Evolutionary conservation across 1,140 invertebrate species (phyloP), one percentile per base, ranked within the genome.

Genomic region (Marisa cornuarietis): DNA sequence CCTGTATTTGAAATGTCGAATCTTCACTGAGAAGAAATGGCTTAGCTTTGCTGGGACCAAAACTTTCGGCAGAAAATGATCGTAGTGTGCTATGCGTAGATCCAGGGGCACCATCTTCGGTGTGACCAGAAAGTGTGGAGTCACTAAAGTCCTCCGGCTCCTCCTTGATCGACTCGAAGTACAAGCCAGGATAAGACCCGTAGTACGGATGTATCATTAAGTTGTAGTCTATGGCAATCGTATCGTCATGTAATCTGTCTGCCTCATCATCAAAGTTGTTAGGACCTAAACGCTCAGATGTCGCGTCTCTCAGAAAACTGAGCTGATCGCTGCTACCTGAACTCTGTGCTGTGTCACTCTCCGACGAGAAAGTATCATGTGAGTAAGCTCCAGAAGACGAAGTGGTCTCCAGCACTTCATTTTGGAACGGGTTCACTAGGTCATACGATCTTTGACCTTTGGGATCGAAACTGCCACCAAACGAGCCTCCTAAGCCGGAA

Each of bases 101-200:
- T 58, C 11, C 16, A 14, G 4, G 54, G 16, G 11, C 11, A 8
- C 1, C 42, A 20, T n/a, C 65, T 49, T 49, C 74, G 63, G 54
- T 77, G 42, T 42, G 14, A 26, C 18, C 18, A 7, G 76, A 77
- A 31, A 26, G 26, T 1, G 49, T 31, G 42, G 76, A 72, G 16
- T 79, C 71, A 11, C 63, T 51, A 13, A 77, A 66, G 11, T 85
- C 82, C 51, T 85, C 83, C 26, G 83, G 82, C 78, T 85, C 83
- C 54, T 85, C 83, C 63, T 81, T 79, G 18, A 85, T 85, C n/a
- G 83, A 83, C 54, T 85, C 83, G 71, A 85, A 85, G 80, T 79
- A 81, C 62, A 81, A 20, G 22, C 80, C 81, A 16, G 83, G 68
- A 11, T 76, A 58, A 58, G 11, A 66, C n/a, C 81, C 81, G 61